phyloP scores from a whole-genome alignment of 2,888 invertebrate genomes.

The Agrochola litura region DNA sequence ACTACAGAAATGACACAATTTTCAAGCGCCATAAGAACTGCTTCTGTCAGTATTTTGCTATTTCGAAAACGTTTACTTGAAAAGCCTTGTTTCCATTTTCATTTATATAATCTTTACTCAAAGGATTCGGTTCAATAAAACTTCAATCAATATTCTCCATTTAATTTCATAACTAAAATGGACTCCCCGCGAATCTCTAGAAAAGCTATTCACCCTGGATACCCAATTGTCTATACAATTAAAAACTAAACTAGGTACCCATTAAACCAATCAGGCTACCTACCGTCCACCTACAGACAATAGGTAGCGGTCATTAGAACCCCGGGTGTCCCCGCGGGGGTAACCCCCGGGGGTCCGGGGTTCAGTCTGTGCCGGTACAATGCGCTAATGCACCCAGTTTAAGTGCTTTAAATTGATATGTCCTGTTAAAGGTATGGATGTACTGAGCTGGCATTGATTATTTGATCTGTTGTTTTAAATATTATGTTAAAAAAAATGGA shows the following conservation, averaged over 20 bases:
- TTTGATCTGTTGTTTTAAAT: background rate
- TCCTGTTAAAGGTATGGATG: constrained; percentile 37
- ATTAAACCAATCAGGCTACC: constrained; percentile 45
- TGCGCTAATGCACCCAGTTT: constrained; percentile 64
- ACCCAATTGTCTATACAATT: constrained; percentile 32
- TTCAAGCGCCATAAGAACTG: background rate
- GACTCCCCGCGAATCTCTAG: constrained; percentile 23
- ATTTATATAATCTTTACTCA: background rate
- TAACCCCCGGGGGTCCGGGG: constrained; percentile 49
- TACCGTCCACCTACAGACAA: constrained; percentile 64
- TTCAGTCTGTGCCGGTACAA: constrained; percentile 58
- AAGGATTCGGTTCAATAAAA: background rate
- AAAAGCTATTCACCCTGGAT: constrained; percentile 3
- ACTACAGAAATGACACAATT: background rate
- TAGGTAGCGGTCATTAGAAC: constrained; percentile 67
- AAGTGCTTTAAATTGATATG: constrained; percentile 68
- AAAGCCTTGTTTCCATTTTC: background rate
- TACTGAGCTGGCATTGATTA: constrained; percentile 23
- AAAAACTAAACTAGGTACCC: constrained; percentile 48
- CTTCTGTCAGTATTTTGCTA: background rate
- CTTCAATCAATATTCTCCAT: background rate
- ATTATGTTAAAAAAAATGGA: no score
- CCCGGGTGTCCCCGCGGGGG: constrained; percentile 59
- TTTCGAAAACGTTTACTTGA: background rate
- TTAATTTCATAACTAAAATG: constrained; percentile 7